phyloP scores from a whole-genome alignment of 2,888 invertebrate species.

The Druceiella hillmani region DNA sequence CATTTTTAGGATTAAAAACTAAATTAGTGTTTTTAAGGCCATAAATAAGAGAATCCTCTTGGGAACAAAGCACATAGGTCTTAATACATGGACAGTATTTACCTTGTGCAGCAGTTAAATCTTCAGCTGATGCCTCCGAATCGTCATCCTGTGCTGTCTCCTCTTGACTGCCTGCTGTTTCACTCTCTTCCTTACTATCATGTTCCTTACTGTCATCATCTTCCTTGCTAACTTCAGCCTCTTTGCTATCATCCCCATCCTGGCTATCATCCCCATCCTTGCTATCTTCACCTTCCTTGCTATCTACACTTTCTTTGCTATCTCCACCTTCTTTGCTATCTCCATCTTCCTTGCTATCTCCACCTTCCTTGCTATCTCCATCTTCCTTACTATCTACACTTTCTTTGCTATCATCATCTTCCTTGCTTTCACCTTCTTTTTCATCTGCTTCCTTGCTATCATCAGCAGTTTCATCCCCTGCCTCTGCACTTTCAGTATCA shows the following conservation, averaged over 20 bases:
- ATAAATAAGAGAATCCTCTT: no score
- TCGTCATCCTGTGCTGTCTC: constrained; percentile 27
- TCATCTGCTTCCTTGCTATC: constrained; percentile 36
- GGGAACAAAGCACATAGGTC: no score
- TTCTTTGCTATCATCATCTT: constrained; percentile 32
- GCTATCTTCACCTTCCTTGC: constrained; percentile 18
- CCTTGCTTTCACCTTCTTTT: constrained; percentile 27
- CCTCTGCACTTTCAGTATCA: constrained; percentile 34
- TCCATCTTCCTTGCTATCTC: constrained; percentile 22
- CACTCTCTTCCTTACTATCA: constrained; percentile 5
- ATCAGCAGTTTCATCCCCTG: constrained; percentile 25
- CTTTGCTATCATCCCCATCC: constrained; percentile 30
- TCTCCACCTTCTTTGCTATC: constrained; percentile 36
- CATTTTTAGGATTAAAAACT: no score
- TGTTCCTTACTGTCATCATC: constrained; percentile 13
- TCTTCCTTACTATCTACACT: constrained; percentile 33
- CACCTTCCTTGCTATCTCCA: constrained; percentile 18
- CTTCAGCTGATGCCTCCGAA: constrained; percentile 29
- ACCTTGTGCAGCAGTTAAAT: no score
- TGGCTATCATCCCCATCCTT: constrained; percentile 14
- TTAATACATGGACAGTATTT: no score
- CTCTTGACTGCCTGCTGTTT: constrained; percentile 27
- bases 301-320: constrained; percentile 28
- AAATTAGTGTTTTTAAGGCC: no score
- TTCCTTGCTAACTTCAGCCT: constrained; percentile 28